These are phyloP conservation scores for Podarcis muralis DNA, from an alignment of 2,113 vertebrate species.

Conservation along the genomic window DNA sequence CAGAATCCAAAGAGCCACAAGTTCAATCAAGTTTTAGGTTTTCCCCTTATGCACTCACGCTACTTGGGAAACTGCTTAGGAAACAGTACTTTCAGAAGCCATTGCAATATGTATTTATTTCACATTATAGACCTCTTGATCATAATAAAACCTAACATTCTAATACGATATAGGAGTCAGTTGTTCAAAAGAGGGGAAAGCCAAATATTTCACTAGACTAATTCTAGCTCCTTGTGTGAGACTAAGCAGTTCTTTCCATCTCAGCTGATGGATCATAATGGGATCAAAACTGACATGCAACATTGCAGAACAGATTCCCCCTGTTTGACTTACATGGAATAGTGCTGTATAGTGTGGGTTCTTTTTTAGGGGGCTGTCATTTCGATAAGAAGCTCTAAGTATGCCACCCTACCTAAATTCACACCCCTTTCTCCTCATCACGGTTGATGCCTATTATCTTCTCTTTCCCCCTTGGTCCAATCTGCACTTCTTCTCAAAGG, in stretches of 20 bases:
- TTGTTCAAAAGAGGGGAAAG: not conserved
- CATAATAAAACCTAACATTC: no score
- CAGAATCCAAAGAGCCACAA: not conserved
- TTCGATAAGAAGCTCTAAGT: no score
- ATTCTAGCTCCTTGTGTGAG: not conserved
- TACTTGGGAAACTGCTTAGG: not conserved
- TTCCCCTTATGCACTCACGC: not conserved
- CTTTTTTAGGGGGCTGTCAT: not conserved
- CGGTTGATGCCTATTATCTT: not conserved
- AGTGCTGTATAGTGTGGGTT: not conserved
- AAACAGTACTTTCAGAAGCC: not conserved
- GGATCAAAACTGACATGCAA: not conserved
- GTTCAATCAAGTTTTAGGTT: not conserved
- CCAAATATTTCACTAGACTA: not conserved
- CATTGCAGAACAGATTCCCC: not conserved
- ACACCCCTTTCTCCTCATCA: not conserved
- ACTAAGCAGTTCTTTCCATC: not conserved
- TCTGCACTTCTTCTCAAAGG: no score
- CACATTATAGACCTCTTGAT: no score
- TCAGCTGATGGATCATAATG: not conserved
- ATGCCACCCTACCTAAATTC: not conserved
- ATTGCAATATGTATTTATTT: not conserved
- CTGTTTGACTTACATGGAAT: not conserved
- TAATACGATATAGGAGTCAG: not conserved
- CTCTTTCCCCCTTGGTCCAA: not conserved